phyloP scores from a whole-genome alignment of 2,113 vertebrate genomes.

The Brienomyrus brachyistius region DNA sequence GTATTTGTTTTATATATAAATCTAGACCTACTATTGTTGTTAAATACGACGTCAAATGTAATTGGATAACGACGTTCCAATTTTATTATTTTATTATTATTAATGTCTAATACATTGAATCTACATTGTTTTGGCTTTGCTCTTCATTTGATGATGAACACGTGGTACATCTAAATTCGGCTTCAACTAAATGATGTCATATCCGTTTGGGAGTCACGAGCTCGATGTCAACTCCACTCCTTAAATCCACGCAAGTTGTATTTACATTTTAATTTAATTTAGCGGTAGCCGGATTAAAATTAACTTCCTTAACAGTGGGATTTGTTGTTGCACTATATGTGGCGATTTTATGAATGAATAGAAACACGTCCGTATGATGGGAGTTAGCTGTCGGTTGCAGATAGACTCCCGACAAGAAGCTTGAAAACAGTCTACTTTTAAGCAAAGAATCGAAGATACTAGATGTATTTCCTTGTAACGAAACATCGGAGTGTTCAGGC shows the following conservation, averaged over 20 bases:
- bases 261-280: not conserved
- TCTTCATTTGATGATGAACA: not conserved
- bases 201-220: slow-evolving; percentile 19
- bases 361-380: not conserved
- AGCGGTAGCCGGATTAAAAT: not conserved
- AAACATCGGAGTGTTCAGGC: not conserved
- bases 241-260: not conserved
- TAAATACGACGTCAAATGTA: not conserved
- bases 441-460: not conserved
- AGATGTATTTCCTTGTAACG: not conserved
- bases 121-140: not conserved
- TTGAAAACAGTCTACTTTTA: not conserved
- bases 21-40: not conserved
- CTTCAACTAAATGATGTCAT: not conserved
- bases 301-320: not conserved
- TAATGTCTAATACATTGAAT: not conserved
- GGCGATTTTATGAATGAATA: not conserved
- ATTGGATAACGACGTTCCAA: not conserved
- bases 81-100: not conserved
- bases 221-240: not conserved
- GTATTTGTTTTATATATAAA: not conserved
- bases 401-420: not conserved
- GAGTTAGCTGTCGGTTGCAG: not conserved
- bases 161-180: not conserved
- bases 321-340: not conserved